Conservation (phyloP, 2,888 invertebrate species). For the Adelognathus sp. region DNA sequence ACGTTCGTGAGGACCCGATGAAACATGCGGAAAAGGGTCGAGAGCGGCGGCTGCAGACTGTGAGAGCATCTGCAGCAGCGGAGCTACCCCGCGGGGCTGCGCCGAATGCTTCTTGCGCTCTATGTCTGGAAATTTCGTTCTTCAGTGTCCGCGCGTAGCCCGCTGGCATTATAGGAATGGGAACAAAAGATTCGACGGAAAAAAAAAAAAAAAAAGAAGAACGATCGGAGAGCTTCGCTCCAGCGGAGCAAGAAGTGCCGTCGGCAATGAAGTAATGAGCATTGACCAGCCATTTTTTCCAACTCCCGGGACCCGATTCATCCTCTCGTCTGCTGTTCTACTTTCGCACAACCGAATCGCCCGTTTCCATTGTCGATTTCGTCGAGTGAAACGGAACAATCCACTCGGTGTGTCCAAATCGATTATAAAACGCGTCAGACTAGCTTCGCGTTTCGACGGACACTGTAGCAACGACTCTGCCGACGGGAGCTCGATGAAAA, state of each 20-base stretch:
- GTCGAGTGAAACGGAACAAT: not conserved
- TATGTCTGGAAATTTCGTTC: slow-evolving; percentile 44
- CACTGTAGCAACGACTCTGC: not conserved
- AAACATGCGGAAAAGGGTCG: slow-evolving; percentile 35
- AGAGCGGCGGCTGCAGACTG: not conserved
- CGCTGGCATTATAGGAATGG: slow-evolving; percentile 40
- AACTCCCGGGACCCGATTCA: slow-evolving; percentile 1
- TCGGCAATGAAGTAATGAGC: slow-evolving; percentile 56
- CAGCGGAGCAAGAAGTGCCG: slow-evolving; percentile 48
- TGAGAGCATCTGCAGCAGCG: slow-evolving; percentile 10
- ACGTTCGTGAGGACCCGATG: not conserved
- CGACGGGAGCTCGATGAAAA: slow-evolving; percentile 15
- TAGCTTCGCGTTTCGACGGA: not conserved
- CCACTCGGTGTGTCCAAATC: slow-evolving; percentile 18
- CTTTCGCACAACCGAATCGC: not conserved
- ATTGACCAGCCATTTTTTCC: slow-evolving; percentile 54
- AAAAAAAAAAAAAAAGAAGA: slow-evolving; percentile 21
- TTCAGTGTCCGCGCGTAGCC: slow-evolving; percentile 22
- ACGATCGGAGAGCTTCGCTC: slow-evolving; percentile 31
- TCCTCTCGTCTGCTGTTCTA: not conserved
- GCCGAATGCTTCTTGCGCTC: slow-evolving; percentile 24
- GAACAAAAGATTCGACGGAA: slow-evolving; percentile 47
- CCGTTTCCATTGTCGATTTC: slow-evolving; percentile 20
- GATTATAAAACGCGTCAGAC: slow-evolving; percentile 7
- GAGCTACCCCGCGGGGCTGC: slow-evolving; percentile 42